phyloP scores from a whole-genome alignment of 1,140 invertebrate species.

The Trissolcus basalis region DNA sequence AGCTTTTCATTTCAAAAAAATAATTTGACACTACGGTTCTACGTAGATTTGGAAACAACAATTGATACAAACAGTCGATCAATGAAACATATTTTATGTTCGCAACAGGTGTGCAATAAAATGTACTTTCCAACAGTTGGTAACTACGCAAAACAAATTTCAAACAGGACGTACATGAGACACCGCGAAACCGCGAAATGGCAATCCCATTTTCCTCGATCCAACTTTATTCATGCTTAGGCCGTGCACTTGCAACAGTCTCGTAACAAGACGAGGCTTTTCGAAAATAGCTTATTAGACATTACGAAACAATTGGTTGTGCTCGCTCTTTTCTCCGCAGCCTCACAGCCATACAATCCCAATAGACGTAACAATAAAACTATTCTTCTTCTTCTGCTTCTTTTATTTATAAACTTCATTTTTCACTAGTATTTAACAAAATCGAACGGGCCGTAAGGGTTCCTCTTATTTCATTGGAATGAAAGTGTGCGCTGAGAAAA shows the following conservation, averaged over 20 bases:
- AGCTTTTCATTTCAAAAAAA: too few species aligned
- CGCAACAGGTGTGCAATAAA: constrained; percentile 1
- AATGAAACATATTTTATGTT: background rate
- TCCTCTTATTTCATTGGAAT: too few species aligned
- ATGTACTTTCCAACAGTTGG: constrained; percentile 3
- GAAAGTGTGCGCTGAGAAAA: too few species aligned
- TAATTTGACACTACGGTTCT: too few species aligned
- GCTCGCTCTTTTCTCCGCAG: background rate
- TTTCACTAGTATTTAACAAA: too few species aligned
- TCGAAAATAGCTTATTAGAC: constrained; percentile 31
- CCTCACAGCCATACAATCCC: background rate
- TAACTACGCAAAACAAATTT: background rate
- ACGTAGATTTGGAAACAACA: background rate
- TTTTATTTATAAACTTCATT: too few species aligned
- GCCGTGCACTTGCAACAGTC: constrained; percentile 53
- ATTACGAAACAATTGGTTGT: constrained; percentile 32
- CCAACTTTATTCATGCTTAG: constrained; percentile 49
- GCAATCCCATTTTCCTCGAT: constrained; percentile 24
- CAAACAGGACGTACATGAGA: constrained; percentile 27
- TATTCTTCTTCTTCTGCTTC: too few species aligned
- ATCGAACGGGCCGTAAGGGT: background rate
- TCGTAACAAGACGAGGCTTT: constrained; percentile 33
- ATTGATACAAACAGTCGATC: constrained; percentile 5
- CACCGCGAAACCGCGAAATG: constrained; percentile 25
- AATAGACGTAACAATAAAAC: too few species aligned